Evolutionary conservation across 2,888 invertebrate species (phyloP), one percentile per base, ranked within the genome.

Genomic region (Eristalinus aeneus): DNA sequence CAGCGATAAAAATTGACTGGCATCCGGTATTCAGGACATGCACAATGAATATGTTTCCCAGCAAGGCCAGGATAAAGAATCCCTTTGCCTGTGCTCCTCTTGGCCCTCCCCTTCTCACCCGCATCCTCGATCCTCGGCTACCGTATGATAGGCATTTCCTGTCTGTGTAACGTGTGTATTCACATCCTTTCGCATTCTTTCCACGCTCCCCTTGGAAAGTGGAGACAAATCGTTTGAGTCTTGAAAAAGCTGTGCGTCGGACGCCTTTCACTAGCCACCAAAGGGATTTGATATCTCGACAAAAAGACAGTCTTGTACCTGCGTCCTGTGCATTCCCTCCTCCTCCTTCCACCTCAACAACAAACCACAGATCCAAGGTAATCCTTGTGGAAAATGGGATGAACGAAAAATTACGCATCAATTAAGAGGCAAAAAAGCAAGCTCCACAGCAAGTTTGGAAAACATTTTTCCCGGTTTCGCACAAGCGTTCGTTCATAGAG

Each of bases 21-120:
- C 85, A 85, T 85, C 85, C 85, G 72, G 85, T 85, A 85, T 85
- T 85, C 85, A 85, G 85, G 76, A 81, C 85, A 85, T 81, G 85
- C 85, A 85, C 85, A 81, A 69, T 85, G 85, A 81, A 85, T 85
- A 81, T 85, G 76, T 76, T 81, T 63, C 81, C 46, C 75, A 75
- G 56, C 84, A 85, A 80, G 84, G 75, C 80, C 84, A 80, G 80
- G 80, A 80, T 85, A 80, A 72, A 80, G 71, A 75, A 64, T 77
- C 63, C 76, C 31, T 76, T 76, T 67, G 64, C 65, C 56, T 64
- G 53, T 64, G 31, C 61, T 34, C 32, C 11, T 54, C 23, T n/a
- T 22, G 5, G 46, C 2, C 32, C 23, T 10, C 34, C 2, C 39
- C 4, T 10, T 27, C 10, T 46, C 20, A 22, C 56, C 54, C 27